Percentiles rank a stretch among this genome's conserved stretches.
phyloP scores from a whole-genome alignment of 2,113 vertebrate genomes.

The Ceuthmochares aereus region DNA sequence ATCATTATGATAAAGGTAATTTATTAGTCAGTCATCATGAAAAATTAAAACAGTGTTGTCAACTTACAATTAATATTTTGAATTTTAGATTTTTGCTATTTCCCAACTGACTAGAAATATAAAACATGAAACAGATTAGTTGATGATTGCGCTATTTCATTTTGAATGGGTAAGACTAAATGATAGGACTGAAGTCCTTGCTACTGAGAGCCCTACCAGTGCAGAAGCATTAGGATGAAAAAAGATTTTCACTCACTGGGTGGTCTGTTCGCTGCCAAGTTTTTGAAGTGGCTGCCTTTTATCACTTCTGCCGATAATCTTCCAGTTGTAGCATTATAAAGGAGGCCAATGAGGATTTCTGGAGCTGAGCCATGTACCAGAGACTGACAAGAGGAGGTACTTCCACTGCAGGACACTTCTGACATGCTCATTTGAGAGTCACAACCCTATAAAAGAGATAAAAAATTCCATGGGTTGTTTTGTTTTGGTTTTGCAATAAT shows the following conservation, averaged over 20 bases:
- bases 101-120: constrained; percentile 75
- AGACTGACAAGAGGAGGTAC: constrained; percentile 93
- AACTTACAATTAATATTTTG: constrained; percentile 79
- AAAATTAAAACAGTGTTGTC: constrained; percentile 77
- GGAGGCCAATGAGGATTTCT: constrained; percentile 94
- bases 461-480: neutral
- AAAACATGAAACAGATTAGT: constrained; percentile 79
- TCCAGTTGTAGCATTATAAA: constrained; percentile 97
- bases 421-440: constrained; percentile 94
- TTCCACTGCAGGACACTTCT: constrained; percentile 93
- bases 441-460: constrained; percentile 83
- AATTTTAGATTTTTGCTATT: constrained; percentile 78
- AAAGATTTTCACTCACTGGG: constrained; percentile 91
- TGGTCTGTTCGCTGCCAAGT: constrained; percentile 95
- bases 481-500: neutral
- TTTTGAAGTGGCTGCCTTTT: constrained; percentile 99
- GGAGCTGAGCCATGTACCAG: constrained; percentile 89
- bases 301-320: constrained; percentile 97
- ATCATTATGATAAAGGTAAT: constrained; percentile 72
- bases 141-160: constrained; percentile 70
- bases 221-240: constrained; percentile 68
- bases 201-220: constrained; percentile 37
- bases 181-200: constrained; percentile 65
- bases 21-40: constrained; percentile 75
- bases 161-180: constrained; percentile 69